Evolutionary conservation across 2,888 invertebrate genomes (phyloP), one percentile per base, ranked within the genome.

Genomic region (Leptura quadrifasciata): DNA sequence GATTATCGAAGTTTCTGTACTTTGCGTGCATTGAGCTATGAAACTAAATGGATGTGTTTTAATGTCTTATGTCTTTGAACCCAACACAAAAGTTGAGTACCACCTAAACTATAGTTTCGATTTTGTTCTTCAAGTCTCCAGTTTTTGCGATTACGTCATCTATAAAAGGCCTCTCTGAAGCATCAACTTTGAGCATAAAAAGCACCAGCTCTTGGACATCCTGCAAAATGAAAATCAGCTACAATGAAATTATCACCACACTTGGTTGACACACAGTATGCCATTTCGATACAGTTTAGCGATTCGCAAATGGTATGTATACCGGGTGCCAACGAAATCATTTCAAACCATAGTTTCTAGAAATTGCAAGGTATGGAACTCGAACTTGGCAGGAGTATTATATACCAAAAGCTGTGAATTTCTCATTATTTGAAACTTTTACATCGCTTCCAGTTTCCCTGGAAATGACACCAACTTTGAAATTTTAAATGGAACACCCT

Each of bases 161-260:
- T 79, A 95, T 92, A 82, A 93, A 95, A 9, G 95, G 95, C 79
- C 96, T 90, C 87, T 95, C 94, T 90, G 93, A 92, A 27, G 94
- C 93, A 89, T 94, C 94, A n/a, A 94, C 93, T 85, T 93, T 93
- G 76, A 96, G 89, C 92, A 95, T 93, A 76, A 91, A 93, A 60
- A 91, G 86, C 76, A 95, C 93, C 76, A 95, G 89, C 76, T 94
- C 93, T 79, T 94, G 93, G 87, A 95, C 89, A 78, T 93, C 93
- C 93, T 94, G 87, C 64, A 91, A 91, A 76, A 0, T 18, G 73
- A 74, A 52, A 27, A 63, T 27, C 71, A 35, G 1, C 27, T 61
- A 58, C 21, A 47, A 24, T n/a, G 15, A 20, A 31, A 8, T 5
- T 31, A 31, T 31, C 27, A 31, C 2, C n/a, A n/a, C n/a, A n/a